A percentile compares a stretch with the other conserved stretches of the same genome.
phyloP scores from a whole-genome alignment of 2,797 vertebrate species.

The Hemibagrus guttatus region DNA sequence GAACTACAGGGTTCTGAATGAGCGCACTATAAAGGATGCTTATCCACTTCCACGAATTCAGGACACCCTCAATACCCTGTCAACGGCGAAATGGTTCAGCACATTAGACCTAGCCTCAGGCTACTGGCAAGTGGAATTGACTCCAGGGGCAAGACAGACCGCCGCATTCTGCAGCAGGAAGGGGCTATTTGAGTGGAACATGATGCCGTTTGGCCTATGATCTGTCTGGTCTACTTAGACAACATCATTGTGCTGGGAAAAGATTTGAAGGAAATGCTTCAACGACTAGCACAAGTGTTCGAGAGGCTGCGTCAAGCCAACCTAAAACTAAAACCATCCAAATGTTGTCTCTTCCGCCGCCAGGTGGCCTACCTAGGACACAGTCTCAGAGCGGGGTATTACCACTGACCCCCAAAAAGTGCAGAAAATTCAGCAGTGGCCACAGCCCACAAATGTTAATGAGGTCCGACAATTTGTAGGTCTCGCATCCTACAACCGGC shows the following conservation, averaged over 20 bases:
- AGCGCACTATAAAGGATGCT: constrained; percentile 18
- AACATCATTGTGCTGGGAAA: background rate
- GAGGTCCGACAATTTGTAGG: constrained; percentile 43
- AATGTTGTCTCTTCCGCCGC: background rate
- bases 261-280: background rate
- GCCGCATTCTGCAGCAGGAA: too few relatives aligned
- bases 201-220: too few relatives aligned
- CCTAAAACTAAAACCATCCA: background rate
- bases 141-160: too few relatives aligned
- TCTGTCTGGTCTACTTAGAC: background rate
- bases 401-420: constrained; percentile 29
- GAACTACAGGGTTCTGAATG: constrained; percentile 48
- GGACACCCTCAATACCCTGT: constrained; percentile 54
- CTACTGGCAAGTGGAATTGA: too few relatives aligned
- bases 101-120: too few relatives aligned
- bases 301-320: background rate
- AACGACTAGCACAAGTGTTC: background rate
- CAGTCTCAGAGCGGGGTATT: background rate
- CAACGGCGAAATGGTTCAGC: too few relatives aligned
- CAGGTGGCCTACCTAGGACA: background rate
- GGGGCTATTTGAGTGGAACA: too few relatives aligned
- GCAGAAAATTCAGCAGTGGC: constrained; percentile 34
- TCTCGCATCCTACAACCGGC: constrained; percentile 39
- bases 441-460: background rate
- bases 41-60: constrained; percentile 46